Evolutionary conservation across 2,797 vertebrate genomes (phyloP).

Genomic region (Channallabes apus): DNA sequence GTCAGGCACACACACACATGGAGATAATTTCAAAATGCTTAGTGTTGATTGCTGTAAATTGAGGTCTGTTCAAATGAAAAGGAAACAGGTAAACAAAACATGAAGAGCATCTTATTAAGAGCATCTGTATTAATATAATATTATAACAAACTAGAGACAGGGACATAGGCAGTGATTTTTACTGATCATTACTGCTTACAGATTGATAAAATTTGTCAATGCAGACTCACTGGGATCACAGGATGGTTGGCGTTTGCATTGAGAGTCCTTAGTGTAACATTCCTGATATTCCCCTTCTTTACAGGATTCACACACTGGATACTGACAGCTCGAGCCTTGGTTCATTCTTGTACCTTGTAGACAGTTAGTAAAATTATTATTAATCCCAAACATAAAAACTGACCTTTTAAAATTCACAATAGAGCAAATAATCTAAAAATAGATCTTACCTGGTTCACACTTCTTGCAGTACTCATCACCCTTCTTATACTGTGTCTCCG

Average conservation of each 20-base stretch:
- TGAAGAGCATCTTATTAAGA: neutral
- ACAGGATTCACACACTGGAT: conserved; percentile 62
- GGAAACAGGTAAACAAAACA: neutral
- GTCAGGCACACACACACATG: conserved; percentile 59
- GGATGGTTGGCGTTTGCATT: conserved; percentile 62
- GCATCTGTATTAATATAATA: neutral
- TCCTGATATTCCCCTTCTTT: conserved; percentile 57
- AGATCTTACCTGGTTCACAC: conserved; percentile 69
- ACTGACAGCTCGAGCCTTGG: rapidly evolving
- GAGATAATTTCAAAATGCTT: rapidly evolving
- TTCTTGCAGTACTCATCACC: conserved; percentile 59
- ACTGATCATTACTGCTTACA: neutral
- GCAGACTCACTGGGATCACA: conserved; percentile 70
- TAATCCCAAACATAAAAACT: neutral
- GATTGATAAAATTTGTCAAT: neutral
- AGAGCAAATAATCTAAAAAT: neutral
- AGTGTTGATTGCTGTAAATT: conserved; percentile 9
- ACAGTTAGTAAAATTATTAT: neutral
- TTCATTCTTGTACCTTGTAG: conserved; percentile 62
- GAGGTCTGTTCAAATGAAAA: conserved; percentile 59
- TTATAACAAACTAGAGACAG: neutral
- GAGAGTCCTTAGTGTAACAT: rapidly evolving
- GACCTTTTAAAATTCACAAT: neutral
- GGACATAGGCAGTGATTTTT: neutral
- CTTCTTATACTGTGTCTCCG: conserved; percentile 42